Percentiles rank a stretch among this genome's conserved stretches.
These are phyloP conservation scores for Tipula lateralis DNA, from an alignment of 2,888 invertebrate species.

Conservation along the genomic window DNA sequence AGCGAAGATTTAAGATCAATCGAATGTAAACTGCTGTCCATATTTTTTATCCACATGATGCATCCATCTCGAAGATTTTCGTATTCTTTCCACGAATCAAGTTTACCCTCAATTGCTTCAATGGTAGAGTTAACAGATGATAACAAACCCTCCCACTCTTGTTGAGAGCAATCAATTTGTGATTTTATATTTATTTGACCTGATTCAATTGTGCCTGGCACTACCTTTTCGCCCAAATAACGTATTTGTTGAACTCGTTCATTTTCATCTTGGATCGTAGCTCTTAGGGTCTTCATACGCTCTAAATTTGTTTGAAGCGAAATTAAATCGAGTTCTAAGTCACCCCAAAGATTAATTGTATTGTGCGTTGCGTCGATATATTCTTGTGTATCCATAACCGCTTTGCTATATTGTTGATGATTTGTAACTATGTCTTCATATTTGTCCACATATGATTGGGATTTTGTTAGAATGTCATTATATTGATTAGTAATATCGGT, in stretches of 20 bases:
- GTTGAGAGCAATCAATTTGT: conserved; percentile 81
- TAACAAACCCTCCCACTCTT: conserved; percentile 81
- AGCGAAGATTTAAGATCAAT: conserved; percentile 79
- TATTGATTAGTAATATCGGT: conserved; percentile 67
- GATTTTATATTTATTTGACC: conserved; percentile 82
- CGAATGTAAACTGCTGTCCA: conserved; percentile 81
- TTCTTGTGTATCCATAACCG: conserved; percentile 79
- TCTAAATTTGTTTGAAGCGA: conserved; percentile 82
- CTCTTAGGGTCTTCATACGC: conserved; percentile 72
- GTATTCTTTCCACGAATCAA: conserved; percentile 89
- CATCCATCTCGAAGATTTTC: conserved; percentile 82
- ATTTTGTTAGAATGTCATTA: conserved; percentile 62
- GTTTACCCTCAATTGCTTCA: conserved; percentile 71
- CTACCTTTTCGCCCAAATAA: conserved; percentile 80
- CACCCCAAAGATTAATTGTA: conserved; percentile 77
- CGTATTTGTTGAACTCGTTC: conserved; percentile 75
- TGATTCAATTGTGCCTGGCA: conserved; percentile 76
- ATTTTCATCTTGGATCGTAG: conserved; percentile 79
- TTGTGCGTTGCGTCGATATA: conserved; percentile 81
- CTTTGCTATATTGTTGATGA: conserved; percentile 83
- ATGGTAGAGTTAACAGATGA: conserved; percentile 73
- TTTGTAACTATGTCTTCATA: conserved; percentile 85
- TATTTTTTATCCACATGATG: conserved; percentile 79
- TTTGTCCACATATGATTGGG: conserved; percentile 71
- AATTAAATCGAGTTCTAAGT: conserved; percentile 75